Conservation (phyloP, 2,888 invertebrate species). For the Stratiomys singularior region DNA sequence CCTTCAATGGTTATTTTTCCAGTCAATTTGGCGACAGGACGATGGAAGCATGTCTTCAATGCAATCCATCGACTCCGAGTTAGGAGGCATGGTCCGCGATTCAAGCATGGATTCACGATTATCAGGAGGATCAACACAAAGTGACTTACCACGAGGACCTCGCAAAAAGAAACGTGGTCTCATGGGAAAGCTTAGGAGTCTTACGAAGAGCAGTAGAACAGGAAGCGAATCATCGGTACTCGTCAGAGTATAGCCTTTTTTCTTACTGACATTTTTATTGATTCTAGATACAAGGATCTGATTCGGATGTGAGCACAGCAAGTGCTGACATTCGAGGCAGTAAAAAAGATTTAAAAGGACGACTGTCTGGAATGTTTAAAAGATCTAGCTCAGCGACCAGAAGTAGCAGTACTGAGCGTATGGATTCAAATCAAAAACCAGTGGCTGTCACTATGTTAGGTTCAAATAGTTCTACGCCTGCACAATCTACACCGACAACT, state of each 20-base stretch:
- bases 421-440: constrained; percentile 66
- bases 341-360: constrained; percentile 81
- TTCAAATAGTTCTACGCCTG: constrained; percentile 60
- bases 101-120: constrained; percentile 84
- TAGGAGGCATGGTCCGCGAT: constrained; percentile 76
- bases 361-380: constrained; percentile 85
- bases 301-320: constrained; percentile 76
- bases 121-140: constrained; percentile 86
- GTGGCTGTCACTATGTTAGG: constrained; percentile 67
- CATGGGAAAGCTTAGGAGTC: constrained; percentile 84
- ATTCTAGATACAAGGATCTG: constrained; percentile 71
- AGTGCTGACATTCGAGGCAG: constrained; percentile 70
- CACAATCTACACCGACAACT: constrained; percentile 60
- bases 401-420: constrained; percentile 70
- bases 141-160: constrained; percentile 77
- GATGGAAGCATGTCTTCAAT: constrained; percentile 87
- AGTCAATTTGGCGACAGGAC: constrained; percentile 84
- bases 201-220: constrained; percentile 76
- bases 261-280: not conserved
- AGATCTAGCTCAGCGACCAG: constrained; percentile 73
- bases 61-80: constrained; percentile 78
- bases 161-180: constrained; percentile 81
- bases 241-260: not conserved
- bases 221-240: constrained; percentile 65
- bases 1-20: constrained; percentile 54